Evolutionary conservation across 1,140 invertebrate species (phyloP).

Genomic region (Pygmarrhopalites habei): DNA sequence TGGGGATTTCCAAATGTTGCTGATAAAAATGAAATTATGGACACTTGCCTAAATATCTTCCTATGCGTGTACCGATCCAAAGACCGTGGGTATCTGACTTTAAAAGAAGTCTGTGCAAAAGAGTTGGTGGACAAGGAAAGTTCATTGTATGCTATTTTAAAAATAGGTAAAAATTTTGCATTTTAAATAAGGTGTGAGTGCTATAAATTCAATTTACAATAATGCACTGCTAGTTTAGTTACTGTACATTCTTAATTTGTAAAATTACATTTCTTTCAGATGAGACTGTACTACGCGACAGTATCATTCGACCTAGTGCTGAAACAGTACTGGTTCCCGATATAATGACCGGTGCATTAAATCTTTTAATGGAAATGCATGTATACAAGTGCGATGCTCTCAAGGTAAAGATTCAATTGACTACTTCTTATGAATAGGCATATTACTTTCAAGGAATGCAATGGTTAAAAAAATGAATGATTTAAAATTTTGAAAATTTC

Average conservation of each 20-base stretch:
- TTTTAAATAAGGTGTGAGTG: too few species aligned
- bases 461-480: not conserved
- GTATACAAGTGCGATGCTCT: slow-evolving; percentile 10
- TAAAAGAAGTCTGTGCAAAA: slow-evolving; percentile 5
- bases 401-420: not conserved
- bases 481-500: not conserved
- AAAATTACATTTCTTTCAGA: slow-evolving; percentile 17
- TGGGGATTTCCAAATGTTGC: slow-evolving; percentile 14
- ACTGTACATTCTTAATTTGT: too few species aligned
- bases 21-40: slow-evolving; percentile 12
- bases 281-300: slow-evolving; percentile 17
- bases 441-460: too few species aligned
- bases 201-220: too few species aligned
- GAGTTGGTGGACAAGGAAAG: not conserved
- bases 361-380: slow-evolving; percentile 10
- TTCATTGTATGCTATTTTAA: slow-evolving; percentile 14
- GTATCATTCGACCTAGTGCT: slow-evolving; percentile 13
- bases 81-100: not conserved
- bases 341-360: slow-evolving; percentile 10
- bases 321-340: slow-evolving; percentile 12
- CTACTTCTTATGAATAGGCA: not conserved
- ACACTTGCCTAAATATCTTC: slow-evolving; percentile 19
- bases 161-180: slow-evolving; percentile 6
- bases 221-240: too few species aligned
- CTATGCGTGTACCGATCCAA: not conserved